Conservation (phyloP, 2,888 invertebrate genomes). For the Chalcis sispes region DNA sequence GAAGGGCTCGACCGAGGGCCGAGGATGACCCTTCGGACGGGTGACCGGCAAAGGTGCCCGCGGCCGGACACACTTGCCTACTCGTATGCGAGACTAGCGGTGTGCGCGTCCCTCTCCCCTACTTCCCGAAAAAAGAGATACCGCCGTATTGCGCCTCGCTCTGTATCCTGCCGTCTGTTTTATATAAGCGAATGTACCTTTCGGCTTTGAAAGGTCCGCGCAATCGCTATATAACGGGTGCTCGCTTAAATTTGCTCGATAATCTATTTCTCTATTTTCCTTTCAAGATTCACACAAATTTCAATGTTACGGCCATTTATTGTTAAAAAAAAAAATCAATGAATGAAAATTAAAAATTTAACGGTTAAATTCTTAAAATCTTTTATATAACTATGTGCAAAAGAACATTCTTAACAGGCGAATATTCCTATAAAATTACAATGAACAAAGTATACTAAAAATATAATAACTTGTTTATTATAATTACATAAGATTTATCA, state of each 20-base stretch:
- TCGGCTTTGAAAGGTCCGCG: not conserved
- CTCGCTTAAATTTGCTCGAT: too few species aligned
- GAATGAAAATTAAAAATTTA: too few species aligned
- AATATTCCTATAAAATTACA: too few species aligned
- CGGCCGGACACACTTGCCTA: conserved; percentile 46
- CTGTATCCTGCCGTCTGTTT: too few species aligned
- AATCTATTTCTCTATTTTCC: too few species aligned
- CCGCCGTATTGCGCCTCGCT: not conserved
- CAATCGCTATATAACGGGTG: conserved; percentile 35
- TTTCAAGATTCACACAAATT: too few species aligned
- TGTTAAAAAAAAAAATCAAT: too few species aligned
- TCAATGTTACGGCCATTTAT: too few species aligned
- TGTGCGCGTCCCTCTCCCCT: too few species aligned
- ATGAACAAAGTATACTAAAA: conserved; percentile 7
- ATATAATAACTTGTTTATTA: not conserved
- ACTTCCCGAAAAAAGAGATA: not conserved
- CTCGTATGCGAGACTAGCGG: not conserved
- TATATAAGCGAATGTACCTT: not conserved
- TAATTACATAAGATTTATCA: conserved; percentile 1
- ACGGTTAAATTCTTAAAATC: too few species aligned
- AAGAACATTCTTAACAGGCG: too few species aligned
- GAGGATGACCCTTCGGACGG: conserved; percentile 68
- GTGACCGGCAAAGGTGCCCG: conserved; percentile 10
- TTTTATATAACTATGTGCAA: too few species aligned
- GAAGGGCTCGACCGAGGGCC: not conserved